Conservation (phyloP, 2,113 vertebrate species). For the Pseudorasbora parva region DNA sequence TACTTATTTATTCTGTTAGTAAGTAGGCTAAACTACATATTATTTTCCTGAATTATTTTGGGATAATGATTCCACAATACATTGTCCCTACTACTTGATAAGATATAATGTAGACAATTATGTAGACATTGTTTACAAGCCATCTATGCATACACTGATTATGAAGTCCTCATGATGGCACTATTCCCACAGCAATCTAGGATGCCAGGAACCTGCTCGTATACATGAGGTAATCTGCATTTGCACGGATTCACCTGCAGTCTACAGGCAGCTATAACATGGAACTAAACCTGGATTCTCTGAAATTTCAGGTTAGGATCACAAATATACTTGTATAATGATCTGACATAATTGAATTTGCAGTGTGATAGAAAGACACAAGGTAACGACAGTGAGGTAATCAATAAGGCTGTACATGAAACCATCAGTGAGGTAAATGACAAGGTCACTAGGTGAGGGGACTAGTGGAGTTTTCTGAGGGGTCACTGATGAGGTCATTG, state of each 20-base stretch:
- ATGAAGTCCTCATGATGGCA: conserved; percentile 34
- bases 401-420: neutral
- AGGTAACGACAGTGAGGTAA: neutral
- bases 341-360: too few species aligned
- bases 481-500: neutral
- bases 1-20: too few species aligned
- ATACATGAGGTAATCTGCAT: neutral
- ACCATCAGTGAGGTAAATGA: neutral
- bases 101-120: too few species aligned
- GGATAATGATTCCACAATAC: too few species aligned
- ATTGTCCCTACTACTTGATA: too few species aligned
- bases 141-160: neutral
- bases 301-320: neutral
- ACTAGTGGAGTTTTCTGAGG: neutral
- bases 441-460: neutral
- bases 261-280: neutral
- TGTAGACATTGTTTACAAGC: neutral
- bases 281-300: neutral
- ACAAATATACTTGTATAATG: neutral
- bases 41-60: too few species aligned
- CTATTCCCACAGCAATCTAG: conserved; percentile 30
- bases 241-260: neutral
- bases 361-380: neutral
- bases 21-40: too few species aligned
- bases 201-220: neutral